Percentiles rank a stretch among this genome's conserved stretches.
Evolutionary conservation across 1,140 invertebrate genomes (phyloP).

Genomic region (Zaprionus kolodkinae): DNA sequence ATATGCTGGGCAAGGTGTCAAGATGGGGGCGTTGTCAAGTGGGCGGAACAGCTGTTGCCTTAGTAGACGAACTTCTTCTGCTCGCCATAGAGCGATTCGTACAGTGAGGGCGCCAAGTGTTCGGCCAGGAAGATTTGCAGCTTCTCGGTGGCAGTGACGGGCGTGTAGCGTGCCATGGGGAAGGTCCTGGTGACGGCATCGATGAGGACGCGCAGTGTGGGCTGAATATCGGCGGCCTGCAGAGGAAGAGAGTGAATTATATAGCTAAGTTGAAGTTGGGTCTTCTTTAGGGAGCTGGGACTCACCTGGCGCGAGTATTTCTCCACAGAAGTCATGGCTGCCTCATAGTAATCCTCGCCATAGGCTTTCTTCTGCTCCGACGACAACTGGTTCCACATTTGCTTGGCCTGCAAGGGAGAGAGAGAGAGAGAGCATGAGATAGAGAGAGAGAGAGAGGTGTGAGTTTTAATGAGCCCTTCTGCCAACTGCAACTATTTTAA

Average conservation of each 20-base stretch:
- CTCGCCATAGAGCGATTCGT: constrained; percentile 86
- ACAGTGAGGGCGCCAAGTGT: constrained; percentile 90
- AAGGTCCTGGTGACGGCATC: constrained; percentile 92
- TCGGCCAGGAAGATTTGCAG: constrained; percentile 91
- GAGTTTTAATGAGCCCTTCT: constrained; percentile 61
- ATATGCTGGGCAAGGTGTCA: constrained; percentile 17
- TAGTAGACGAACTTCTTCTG: constrained; percentile 76
- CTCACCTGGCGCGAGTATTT: constrained; percentile 88
- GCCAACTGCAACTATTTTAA: constrained; percentile 51
- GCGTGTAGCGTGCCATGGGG: constrained; percentile 91
- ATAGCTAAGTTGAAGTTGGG: neutral
- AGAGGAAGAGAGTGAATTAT: constrained; percentile 13
- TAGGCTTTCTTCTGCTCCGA: constrained; percentile 91
- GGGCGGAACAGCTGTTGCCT: constrained; percentile 13
- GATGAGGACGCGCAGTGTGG: constrained; percentile 88
- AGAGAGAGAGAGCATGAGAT: neutral
- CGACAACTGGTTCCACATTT: constrained; percentile 91
- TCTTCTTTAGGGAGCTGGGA: neutral
- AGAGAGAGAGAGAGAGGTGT: neutral
- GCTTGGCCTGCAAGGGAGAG: constrained; percentile 86
- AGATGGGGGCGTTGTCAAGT: constrained; percentile 18
- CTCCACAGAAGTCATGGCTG: constrained; percentile 89
- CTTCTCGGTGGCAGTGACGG: constrained; percentile 90
- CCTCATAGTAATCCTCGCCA: constrained; percentile 92
- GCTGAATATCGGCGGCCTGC: constrained; percentile 89